phyloP scores from a whole-genome alignment of 2,113 vertebrate species.

The Hyla sarda region DNA sequence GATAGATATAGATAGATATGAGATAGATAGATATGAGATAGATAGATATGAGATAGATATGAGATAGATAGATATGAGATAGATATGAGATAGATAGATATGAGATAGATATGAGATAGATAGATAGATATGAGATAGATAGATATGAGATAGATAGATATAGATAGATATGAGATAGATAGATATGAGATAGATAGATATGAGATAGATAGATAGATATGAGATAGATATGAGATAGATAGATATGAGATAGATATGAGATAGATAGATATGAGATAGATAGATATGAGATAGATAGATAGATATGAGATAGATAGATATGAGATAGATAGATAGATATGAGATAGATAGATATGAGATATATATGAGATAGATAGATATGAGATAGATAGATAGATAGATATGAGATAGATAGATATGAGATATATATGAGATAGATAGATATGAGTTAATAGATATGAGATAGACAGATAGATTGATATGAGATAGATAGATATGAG shows the following conservation, averaged over 20 bases:
- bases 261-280: too few species aligned
- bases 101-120: background rate
- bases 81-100: background rate
- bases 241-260: too few species aligned
- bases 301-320: background rate
- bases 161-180: too few species aligned
- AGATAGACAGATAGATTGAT: too few species aligned
- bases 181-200: background rate
- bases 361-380: background rate
- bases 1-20: background rate
- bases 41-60: background rate
- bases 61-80: background rate
- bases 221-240: background rate
- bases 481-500: too few species aligned
- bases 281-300: too few species aligned
- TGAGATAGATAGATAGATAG: too few species aligned
- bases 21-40: background rate
- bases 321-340: too few species aligned
- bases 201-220: too few species aligned
- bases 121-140: background rate
- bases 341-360: too few species aligned
- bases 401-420: background rate
- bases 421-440: background rate
- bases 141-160: too few species aligned
- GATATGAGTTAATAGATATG: too few species aligned